Base-by-base conservation (phyloP, 1,140 invertebrate genomes). In the Drosophila micromelanica region DNA sequence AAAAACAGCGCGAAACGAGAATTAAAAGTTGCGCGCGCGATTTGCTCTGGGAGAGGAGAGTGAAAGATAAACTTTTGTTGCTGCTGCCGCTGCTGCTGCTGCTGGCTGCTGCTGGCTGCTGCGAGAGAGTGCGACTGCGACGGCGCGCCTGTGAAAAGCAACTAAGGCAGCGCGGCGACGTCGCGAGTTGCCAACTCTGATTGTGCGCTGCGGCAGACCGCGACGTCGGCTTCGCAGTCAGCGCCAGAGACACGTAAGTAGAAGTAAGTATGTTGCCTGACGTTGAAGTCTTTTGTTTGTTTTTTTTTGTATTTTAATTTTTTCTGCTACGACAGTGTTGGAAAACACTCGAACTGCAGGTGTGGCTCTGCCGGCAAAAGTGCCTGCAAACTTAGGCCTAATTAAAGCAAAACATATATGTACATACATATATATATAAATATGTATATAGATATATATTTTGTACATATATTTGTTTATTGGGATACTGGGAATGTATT, bases 81-180 rank as follows among this genome's bases (percentile, higher is more conserved):
- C 30, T 55, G 37, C 45, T 59, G 52, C n/a, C n/a, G 30, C 48
- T 54, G 32, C 43, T 30, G 27, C 52, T n/a, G n/a, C n/a, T n/a
- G n/a, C n/a, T n/a, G n/a, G n/a, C n/a, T 76, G 40, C 30, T 55
- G 37, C 45, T 59, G 52, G 30, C 48, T 54, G 32, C 43, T 30
- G 27, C 52, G 69, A 56, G 52, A 67, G 75, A 73, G 63, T 75
- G 57, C 63, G 76, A 84, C 78, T 73, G 78, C 78, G 59, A 62
- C 80, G 69, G 74, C 79, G 80, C 80, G 73, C 75, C 80, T 76
- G 46, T 84, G 71, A 70, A 84, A 76, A 72, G 56, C 60, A 84
- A 81, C 60, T 81, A 60, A 63, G 60, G 62, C 64, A 68, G 71
- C 38, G 48, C 51, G 59, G 48, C 54, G 40, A 38, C 54, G 37